Evolutionary conservation across 2,888 invertebrate genomes (phyloP), one percentile per base, ranked within the genome.

Genomic region (Drosophila villosipedis): DNA sequence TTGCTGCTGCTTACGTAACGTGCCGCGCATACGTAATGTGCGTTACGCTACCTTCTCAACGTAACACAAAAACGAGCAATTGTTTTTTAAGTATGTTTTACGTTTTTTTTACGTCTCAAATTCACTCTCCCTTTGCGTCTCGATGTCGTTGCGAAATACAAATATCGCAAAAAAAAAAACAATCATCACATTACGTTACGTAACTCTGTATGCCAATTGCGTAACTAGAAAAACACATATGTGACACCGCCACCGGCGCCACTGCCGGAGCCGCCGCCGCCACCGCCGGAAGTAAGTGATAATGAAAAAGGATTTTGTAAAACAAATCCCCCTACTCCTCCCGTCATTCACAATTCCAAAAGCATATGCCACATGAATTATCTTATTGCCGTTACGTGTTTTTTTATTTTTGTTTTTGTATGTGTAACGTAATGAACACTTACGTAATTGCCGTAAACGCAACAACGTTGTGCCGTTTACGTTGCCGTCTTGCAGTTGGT

Each of bases 221-320:
- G 80, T 80, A 85, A 84, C 77, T 83, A 85, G 85, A 85, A 85
- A 85, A 85, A 85, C 75, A 85, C 85, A 85, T 85, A 85, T 82
- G 85, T 85, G 79, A 85, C 88, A 68, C 85, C 88, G 79, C 85
- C 85, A 75, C 70, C 75, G 85, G 85, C 85, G 79, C 85, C 85
- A 73, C 63, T 62, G 73, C 88, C 85, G 70, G 77, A 71, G 76
- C 85, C 85, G 81, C 88, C 85, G 73, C 85, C 85, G 73, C 84
- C 84, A 81, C 88, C 88, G 82, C 85, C 85, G 85, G 85, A 85
- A 85, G 85, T 85, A 85, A 85, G 85, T 85, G 81, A 68, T 72
- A 80, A 77, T n/a, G 39, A 60, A 66, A 65, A 54, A 52, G 28
- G 61, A 58, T 58, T 68, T 52, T 53, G 52, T 63, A 35, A 53